A percentile compares a stretch with the other conserved stretches of the same genome.
These are phyloP conservation scores for Heteromyza rotundicornis DNA, from an alignment of 2,888 invertebrate genomes.

Conservation along the genomic window DNA sequence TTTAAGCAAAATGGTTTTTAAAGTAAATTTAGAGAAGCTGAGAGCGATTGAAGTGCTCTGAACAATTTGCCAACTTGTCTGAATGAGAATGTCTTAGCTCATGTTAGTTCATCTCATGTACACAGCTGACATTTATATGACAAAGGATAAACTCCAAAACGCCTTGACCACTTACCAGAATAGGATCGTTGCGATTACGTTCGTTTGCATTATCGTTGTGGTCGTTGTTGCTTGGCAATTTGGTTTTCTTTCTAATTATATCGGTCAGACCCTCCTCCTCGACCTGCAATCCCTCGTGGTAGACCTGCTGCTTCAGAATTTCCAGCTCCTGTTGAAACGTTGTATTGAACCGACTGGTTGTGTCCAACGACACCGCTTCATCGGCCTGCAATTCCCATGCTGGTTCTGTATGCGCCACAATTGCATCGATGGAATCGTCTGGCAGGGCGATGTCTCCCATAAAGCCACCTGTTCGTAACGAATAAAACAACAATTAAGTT, in stretches of 20 bases:
- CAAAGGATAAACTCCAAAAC: no score
- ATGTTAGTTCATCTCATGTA: no score
- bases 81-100: no score
- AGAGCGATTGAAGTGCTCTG: no score
- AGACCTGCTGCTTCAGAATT: slow-evolving; percentile 80
- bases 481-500: no score
- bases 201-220: slow-evolving; percentile 62
- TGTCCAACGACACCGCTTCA: slow-evolving; percentile 37
- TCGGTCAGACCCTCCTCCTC: slow-evolving; percentile 84
- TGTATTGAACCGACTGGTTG: slow-evolving; percentile 65
- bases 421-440: slow-evolving; percentile 61
- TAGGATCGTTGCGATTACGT: slow-evolving; percentile 42
- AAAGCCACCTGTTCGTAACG: slow-evolving; percentile 70
- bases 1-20: no score
- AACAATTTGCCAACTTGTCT: no score
- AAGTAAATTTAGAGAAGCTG: no score
- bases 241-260: slow-evolving; percentile 74
- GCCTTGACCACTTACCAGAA: slow-evolving; percentile 50
- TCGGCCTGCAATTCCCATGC: slow-evolving; percentile 35
- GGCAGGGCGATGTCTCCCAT: slow-evolving; percentile 86
- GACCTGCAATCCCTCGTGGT: slow-evolving; percentile 80
- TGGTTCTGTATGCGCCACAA: slow-evolving; percentile 37
- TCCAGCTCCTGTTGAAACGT: slow-evolving; percentile 79
- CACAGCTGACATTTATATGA: no score
- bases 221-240: slow-evolving; percentile 65